Conservation (phyloP, 2,888 invertebrate genomes). For the Apamea monoglypha region DNA sequence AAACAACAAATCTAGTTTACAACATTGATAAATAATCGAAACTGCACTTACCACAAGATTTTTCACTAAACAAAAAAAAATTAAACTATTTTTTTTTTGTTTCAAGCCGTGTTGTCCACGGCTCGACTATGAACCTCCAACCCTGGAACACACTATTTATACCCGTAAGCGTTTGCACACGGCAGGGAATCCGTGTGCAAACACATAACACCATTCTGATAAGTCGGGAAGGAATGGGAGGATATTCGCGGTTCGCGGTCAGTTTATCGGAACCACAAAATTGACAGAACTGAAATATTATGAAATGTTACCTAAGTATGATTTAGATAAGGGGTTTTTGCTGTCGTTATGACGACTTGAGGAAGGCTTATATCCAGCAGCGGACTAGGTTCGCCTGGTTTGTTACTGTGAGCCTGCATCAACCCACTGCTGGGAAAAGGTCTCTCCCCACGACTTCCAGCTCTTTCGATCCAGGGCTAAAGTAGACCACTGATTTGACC, state of each 20-base stretch:
- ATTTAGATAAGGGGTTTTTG: background rate
- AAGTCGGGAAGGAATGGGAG: slow-evolving; percentile 34
- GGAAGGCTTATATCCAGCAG: background rate
- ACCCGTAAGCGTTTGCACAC: slow-evolving; percentile 59
- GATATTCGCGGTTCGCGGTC: slow-evolving; percentile 60
- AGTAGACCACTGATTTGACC: background rate
- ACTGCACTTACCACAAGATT: slow-evolving; percentile 59
- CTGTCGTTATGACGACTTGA: background rate
- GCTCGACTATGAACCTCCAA: slow-evolving; percentile 70
- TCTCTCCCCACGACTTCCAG: too few relatives aligned
- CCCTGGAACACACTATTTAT: slow-evolving; percentile 62
- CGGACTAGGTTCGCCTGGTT: too few relatives aligned
- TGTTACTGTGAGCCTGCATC: too few relatives aligned
- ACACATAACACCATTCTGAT: slow-evolving; percentile 23
- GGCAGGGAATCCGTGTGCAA: slow-evolving; percentile 68
- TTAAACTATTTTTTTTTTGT: slow-evolving; percentile 27
- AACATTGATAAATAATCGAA: slow-evolving; percentile 12
- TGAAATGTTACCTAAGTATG: background rate
- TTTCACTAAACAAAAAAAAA: slow-evolving; percentile 13
- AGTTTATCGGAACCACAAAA: slow-evolving; percentile 45
- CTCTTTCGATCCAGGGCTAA: too few relatives aligned
- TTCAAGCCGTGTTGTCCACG: slow-evolving; percentile 77
- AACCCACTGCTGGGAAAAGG: too few relatives aligned
- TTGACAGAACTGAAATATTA: background rate
- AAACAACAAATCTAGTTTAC: background rate